Percentiles rank a stretch among this genome's conserved stretches.
These are phyloP conservation scores for Choloepus didactylus DNA, from an alignment of 2,797 vertebrate species.

Conservation along the genomic window DNA sequence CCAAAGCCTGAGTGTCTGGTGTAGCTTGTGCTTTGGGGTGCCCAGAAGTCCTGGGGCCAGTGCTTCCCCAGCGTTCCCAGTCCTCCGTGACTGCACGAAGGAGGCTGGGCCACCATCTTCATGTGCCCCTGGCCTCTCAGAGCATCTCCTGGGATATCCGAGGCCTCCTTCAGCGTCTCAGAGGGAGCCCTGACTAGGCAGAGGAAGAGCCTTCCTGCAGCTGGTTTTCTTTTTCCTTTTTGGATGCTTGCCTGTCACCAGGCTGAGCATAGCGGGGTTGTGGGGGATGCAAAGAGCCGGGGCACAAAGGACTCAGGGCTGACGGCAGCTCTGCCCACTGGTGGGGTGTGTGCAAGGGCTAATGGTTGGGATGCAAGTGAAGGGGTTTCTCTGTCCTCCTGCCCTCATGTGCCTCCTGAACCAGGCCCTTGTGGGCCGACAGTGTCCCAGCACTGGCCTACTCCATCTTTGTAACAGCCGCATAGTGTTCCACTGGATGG, in stretches of 20 bases:
- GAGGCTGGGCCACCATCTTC: not conserved
- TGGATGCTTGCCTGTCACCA: not conserved
- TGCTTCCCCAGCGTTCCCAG: not conserved
- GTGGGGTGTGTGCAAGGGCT: no score
- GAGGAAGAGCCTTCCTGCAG: not conserved
- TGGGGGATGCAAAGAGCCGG: not conserved
- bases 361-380: no score
- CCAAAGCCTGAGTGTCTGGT: not conserved
- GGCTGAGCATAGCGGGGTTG: not conserved
- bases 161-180: not conserved
- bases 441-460: not conserved
- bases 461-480: not conserved
- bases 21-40: not conserved
- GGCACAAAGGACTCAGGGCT: not conserved
- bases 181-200: not conserved
- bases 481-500: not conserved
- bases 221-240: not conserved
- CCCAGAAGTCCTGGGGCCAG: not conserved
- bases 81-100: not conserved
- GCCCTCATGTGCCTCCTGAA: rapidly evolving
- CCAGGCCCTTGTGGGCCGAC: not conserved
- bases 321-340: not conserved
- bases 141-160: not conserved
- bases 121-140: not conserved
- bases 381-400: no score